These are phyloP conservation scores for Rhinopomastus cyanomelas DNA, from an alignment of 2,113 vertebrate species.

Conservation along the genomic window DNA sequence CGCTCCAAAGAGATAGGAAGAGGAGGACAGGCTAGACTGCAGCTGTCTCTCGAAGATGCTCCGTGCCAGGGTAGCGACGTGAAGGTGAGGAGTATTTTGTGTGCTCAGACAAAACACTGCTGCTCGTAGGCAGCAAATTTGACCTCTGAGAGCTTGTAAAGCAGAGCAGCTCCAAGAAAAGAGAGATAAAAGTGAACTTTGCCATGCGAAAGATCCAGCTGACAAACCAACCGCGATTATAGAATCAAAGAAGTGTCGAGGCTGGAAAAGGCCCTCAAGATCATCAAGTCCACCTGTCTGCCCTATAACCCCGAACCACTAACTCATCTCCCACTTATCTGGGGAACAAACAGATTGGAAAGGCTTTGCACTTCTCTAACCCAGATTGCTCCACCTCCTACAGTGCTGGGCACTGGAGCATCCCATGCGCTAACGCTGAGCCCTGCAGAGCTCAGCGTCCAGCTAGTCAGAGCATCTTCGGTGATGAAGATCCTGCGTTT, in stretches of 20 bases:
- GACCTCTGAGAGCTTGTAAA: not conserved
- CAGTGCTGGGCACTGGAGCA: not conserved
- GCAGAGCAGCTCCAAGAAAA: not conserved
- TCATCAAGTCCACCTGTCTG: too few relatives aligned
- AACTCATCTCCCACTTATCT: not conserved
- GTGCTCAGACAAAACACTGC: not conserved
- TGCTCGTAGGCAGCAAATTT: conserved; percentile 21
- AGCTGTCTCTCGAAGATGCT: not conserved
- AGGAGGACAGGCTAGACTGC: not conserved
- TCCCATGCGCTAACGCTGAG: not conserved
- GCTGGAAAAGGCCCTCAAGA: too few relatives aligned
- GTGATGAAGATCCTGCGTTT: not conserved
- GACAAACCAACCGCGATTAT: not conserved
- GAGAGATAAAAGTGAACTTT: conserved; percentile 13
- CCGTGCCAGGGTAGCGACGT: not conserved
- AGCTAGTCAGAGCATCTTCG: not conserved
- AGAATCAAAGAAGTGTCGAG: too few relatives aligned
- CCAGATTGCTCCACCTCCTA: not conserved
- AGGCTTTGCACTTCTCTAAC: not conserved
- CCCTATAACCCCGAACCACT: too few relatives aligned
- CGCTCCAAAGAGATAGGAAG: not conserved
- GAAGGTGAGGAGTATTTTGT: not conserved
- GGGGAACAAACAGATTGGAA: not conserved
- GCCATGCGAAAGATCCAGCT: not conserved
- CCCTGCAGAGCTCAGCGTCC: not conserved